Base-by-base conservation (phyloP, 2,797 vertebrate genomes). In the Geotrypetes seraphini region DNA sequence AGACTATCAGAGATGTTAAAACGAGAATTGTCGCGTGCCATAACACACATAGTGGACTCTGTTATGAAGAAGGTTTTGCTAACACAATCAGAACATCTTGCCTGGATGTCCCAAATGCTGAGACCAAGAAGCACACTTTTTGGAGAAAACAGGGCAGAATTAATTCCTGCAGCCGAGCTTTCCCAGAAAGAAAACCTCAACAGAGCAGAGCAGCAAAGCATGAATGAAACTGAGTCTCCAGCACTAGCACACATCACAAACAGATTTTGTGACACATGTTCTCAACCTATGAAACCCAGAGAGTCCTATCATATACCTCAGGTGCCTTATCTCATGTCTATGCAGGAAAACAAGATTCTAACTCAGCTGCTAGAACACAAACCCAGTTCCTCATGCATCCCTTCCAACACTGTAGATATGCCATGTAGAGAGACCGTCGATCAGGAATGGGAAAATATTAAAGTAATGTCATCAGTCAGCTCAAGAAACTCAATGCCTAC, bases 1-100 rank as follows among this genome's bases (percentile, higher is more conserved):
- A 69, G 65, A 26, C 72, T 91, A 10, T 84, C 89, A 6, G 86
- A 90, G 36, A 56, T 73, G 7, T 63, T 97, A 44, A 92, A 87
- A 59, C 71, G 72, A 1, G 92, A 97, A 66, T 66, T 97, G 43
- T 79, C 75, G 4, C 75, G 57, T 15, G 86, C 81, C 5, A 72
- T 86, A 2, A 85, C 74, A 19, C 78, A 67, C 27, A 90, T 87
- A 13, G 83, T 97, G 32, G 90, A 96, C 43, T 71, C 75, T 0
- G 87, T 89, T 33, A 79, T 97, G 54, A 83, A 81, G 51, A 86
- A 75, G 5, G 46, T 78, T 22, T 82, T 83, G 6, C 33, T 60
- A 1, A 56, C 70, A 18, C 67, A 73, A 3, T 48, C 65, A 8
- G 58, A 65, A 16, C 47, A 55, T 33, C 73, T 71, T 28, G 53